phyloP scores from a whole-genome alignment of 1,140 invertebrate genomes.

The Conopomorpha cramerella region DNA sequence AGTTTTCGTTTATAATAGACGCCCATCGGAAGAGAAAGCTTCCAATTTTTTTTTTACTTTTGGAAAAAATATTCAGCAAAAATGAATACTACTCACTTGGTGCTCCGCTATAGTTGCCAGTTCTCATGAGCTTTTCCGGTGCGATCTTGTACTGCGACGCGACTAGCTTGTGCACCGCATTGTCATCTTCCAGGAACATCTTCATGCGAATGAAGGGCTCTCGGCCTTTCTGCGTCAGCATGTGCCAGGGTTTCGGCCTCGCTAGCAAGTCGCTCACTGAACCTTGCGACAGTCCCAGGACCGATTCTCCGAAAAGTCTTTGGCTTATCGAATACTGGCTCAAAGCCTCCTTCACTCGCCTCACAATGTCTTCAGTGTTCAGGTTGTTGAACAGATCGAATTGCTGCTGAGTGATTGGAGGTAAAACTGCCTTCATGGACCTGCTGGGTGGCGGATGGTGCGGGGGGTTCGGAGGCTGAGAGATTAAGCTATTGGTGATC shows the following conservation, averaged over 20 bases:
- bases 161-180: slow-evolving; percentile 94
- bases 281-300: slow-evolving; percentile 94
- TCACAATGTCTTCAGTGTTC: slow-evolving; percentile 98
- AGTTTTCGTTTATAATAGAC: too few species aligned
- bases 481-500: slow-evolving; percentile 94
- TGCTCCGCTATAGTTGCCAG: slow-evolving; percentile 87
- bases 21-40: too few species aligned
- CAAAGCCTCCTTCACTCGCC: slow-evolving; percentile 96
- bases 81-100: slow-evolving; percentile 69
- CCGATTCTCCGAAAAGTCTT: slow-evolving; percentile 95
- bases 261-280: slow-evolving; percentile 94
- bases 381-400: slow-evolving; percentile 98
- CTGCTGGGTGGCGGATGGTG: slow-evolving; percentile 81
- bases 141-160: slow-evolving; percentile 98
- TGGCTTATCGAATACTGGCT: slow-evolving; percentile 99
- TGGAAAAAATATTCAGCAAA: slow-evolving; percentile 45
- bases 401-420: slow-evolving; percentile 98
- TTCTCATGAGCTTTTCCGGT: slow-evolving; percentile 93
- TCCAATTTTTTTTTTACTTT: neutral
- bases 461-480: slow-evolving; percentile 83
- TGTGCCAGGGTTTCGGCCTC: slow-evolving; percentile 95
- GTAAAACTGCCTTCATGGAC: slow-evolving; percentile 92
- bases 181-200: slow-evolving; percentile 96
- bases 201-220: slow-evolving; percentile 98
- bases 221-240: slow-evolving; percentile 95